Percentiles rank a stretch among this genome's conserved stretches.
These are phyloP conservation scores for Cheilosia vernalis DNA, from an alignment of 2,888 invertebrate species.

Conservation along the genomic window DNA sequence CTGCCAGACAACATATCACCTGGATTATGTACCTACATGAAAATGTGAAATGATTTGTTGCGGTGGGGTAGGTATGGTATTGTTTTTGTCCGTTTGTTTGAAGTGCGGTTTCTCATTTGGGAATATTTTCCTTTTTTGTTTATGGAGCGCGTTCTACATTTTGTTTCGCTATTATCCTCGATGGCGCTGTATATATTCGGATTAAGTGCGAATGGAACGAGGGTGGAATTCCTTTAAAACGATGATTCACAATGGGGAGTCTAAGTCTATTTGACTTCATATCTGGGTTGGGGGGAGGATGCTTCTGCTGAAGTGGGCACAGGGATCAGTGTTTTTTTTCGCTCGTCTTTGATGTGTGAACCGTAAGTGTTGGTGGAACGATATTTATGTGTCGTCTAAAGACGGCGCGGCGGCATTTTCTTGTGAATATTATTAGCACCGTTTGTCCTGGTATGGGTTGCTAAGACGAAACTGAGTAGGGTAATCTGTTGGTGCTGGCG, in stretches of 20 bases:
- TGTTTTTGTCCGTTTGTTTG: conserved; percentile 17
- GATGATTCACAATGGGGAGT: not conserved
- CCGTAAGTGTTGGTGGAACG: conserved; percentile 13
- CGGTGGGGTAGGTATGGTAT: conserved; percentile 7
- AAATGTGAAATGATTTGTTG: conserved; percentile 66
- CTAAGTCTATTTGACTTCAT: not conserved
- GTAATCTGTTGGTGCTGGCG: conserved; percentile 9
- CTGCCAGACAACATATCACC: conserved; percentile 46
- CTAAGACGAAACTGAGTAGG: conserved; percentile 10
- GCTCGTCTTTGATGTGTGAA: conserved; percentile 21
- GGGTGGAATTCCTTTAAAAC: not conserved
- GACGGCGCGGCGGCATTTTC: conserved; percentile 1
- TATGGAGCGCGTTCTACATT: conserved; percentile 22
- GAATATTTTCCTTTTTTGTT: conserved; percentile 2
- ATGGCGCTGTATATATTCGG: conserved; percentile 19
- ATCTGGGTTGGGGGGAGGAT: conserved; percentile 18
- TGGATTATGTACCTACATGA: conserved; percentile 62
- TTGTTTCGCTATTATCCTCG: conserved; percentile 32
- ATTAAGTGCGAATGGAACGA: conserved; percentile 11
- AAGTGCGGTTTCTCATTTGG: conserved; percentile 48
- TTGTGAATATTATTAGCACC: conserved; percentile 20
- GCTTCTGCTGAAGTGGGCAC: conserved; percentile 1
- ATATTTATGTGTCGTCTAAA: conserved; percentile 16
- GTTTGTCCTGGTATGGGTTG: not conserved
- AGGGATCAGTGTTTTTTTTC: not conserved